phyloP scores from a whole-genome alignment of 37 sponge, comb jelly and placozoan species.

The Theonella swinhoei region DNA sequence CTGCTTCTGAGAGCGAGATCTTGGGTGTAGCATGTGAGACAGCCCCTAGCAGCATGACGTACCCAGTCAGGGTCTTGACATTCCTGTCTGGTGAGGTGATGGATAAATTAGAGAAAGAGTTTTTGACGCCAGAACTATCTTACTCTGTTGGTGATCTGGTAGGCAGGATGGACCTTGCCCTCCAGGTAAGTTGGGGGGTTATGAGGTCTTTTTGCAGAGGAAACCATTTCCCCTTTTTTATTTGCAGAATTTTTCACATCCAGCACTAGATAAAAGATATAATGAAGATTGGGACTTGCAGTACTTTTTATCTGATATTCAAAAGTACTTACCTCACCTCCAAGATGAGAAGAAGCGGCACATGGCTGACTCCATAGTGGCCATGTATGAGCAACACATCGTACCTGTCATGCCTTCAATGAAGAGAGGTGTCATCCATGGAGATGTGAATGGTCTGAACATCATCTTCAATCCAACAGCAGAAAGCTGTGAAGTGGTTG shows the following conservation, averaged over 20 bases:
- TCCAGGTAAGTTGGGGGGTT: background rate
- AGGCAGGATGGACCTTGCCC: background rate
- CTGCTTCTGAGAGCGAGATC: background rate
- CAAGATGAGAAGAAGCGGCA: background rate
- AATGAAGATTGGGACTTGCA: constrained; percentile 23
- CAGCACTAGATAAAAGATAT: constrained; percentile 1
- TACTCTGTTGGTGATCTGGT: background rate
- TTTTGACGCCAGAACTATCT: background rate
- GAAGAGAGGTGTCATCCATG: constrained; percentile 31
- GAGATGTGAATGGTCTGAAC: constrained; percentile 44
- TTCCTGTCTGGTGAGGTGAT: constrained; percentile 24
- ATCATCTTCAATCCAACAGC: constrained; percentile 1
- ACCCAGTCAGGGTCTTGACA: constrained; percentile 9
- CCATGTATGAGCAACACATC: constrained; percentile 7
- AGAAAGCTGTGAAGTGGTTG: constrained; percentile 4
- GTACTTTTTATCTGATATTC: constrained; percentile 16
- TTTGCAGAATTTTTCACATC: constrained; percentile 9
- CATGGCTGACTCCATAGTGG: constrained; percentile 25
- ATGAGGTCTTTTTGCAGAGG: background rate
- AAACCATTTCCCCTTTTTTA: background rate
- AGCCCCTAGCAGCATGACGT: background rate
- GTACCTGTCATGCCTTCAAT: constrained; percentile 28
- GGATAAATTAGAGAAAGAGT: constrained; percentile 14
- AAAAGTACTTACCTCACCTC: background rate
- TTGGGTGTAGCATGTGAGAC: background rate